Evolutionary conservation across 2,888 invertebrate genomes (phyloP), one percentile per base, ranked within the genome.

Genomic region (Halocaridina rubra): DNA sequence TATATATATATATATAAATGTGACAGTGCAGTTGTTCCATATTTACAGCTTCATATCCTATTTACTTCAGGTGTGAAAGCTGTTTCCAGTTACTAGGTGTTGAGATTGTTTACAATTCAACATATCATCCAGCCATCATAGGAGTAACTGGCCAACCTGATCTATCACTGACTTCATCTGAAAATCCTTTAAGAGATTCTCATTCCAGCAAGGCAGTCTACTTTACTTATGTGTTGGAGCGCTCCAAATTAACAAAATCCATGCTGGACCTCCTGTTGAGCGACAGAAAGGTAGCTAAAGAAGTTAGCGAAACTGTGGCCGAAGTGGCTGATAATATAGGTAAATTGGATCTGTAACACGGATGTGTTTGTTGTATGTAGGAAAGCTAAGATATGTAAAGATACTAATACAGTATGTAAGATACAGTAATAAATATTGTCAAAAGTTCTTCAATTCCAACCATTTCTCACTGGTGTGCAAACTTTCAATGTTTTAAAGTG

Each of bases 41-140:
- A 10, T 19, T 22, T 7, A 3, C 64, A n/a, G n/a, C n/a, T n/a
- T n/a, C n/a, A n/a, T n/a, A n/a, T n/a, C n/a, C n/a, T n/a, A n/a
- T n/a, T n/a, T n/a, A 22, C 71, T 32, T 16, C 86, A 90, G 90
- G 82, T 90, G 90, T 72, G 88, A 88, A 53, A 89, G 89, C 33
- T 91, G 91, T 87, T 91, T 90, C 88, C 91, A 91, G 84, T 88
- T 91, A 32, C 85, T 91, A 57, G 89, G 89, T 2, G 88, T 90
- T 75, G 90, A 91, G 59, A 74, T 90, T n/a, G 88, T 90, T 69
- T 90, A 90, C 85, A 90, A 91, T 86, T 88, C 90, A 33, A 89
- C 90, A 22, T 89, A 91, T 76, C 89, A 90, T 74, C 90, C 91
- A 3, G 89, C 90, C 24, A 88, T 91, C 71, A 80, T 90, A 32